Base-by-base conservation (phyloP, 37 sponge, comb jelly and placozoan genomes). In the Axinella damicornis region DNA sequence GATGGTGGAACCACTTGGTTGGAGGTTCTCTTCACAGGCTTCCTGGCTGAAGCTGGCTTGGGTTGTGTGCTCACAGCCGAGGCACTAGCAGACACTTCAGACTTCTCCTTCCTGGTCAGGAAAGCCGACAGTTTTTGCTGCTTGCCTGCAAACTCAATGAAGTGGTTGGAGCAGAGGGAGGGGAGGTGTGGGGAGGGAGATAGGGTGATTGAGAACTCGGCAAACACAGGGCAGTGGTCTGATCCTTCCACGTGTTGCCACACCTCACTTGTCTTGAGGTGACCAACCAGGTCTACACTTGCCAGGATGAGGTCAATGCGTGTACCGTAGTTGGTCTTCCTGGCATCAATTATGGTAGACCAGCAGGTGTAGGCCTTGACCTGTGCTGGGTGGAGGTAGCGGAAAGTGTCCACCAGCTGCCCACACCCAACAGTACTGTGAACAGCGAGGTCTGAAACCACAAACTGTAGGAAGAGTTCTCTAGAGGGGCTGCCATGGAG, bases 171-270 rank as follows among this genome's bases (percentile, higher is more conserved):
- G 38, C 90, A 91, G 37, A 93, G 87, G 12, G 82, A 79, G 9
- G 98, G 96, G 0, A 65, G 77, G 19, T 24, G 4, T 24, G 74
- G 17, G 13, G 89, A 31, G 24, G 83, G 53, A 14, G 21, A 18
- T 1, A 87, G 59, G 18, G 70, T 1, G 24, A 90, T 5, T 19
- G 62, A 41, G 15, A 95, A 39, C 37, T 93, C 87, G 33, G 93
- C 81, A 27, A 72, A 66, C 15, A 95, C 91, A 0, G 98, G 98
- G 59, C 98, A 98, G 73, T 98, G 98, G 66, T 98, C 98, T 22
- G 98, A 98, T 22, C 98, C 98, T 5, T 46, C 16, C 33, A 89
- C 56, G 0, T 93, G 78, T 19, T 85, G 75, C 75, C 83, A 76
- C 12, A 95, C 86, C 39, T 75, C 72, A 28, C 74, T 66, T 28